phyloP scores from a whole-genome alignment of 1,140 invertebrate species.

The Amyelois transitella region DNA sequence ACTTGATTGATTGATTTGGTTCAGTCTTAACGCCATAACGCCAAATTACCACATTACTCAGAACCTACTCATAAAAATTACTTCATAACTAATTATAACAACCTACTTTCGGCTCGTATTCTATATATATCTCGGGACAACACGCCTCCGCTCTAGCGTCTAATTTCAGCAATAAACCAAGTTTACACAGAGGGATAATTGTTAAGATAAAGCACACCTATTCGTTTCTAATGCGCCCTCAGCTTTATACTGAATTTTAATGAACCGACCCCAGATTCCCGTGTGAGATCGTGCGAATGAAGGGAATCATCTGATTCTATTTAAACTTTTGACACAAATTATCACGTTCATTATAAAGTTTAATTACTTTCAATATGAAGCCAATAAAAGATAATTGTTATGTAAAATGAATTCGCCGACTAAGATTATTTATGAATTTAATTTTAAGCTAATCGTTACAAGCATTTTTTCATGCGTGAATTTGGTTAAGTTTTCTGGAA shows the following conservation, averaged over 20 bases:
- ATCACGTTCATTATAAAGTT: neutral
- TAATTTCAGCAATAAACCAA: slow-evolving; percentile 27
- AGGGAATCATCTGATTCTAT: neutral
- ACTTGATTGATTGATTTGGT: no score
- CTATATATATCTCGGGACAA: neutral
- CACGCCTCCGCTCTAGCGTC: slow-evolving; percentile 1
- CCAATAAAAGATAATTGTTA: neutral
- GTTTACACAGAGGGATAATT: slow-evolving; percentile 29
- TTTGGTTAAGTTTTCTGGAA: no score
- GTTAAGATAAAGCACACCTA: slow-evolving; percentile 24
- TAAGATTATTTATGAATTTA: neutral
- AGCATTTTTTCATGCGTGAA: no score
- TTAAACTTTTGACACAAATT: slow-evolving; percentile 1
- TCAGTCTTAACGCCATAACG: no score
- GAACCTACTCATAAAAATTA: no score
- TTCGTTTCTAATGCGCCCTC: slow-evolving; percentile 29
- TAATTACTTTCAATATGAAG: neutral
- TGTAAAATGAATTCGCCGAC: neutral
- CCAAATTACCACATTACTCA: no score
- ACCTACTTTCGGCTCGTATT: neutral
- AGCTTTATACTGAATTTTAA: slow-evolving; percentile 31
- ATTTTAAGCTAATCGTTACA: no score
- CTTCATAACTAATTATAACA: neutral
- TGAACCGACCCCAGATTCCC: slow-evolving; percentile 11
- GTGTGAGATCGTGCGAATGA: neutral